phyloP scores from a whole-genome alignment of 2,888 invertebrate species.

The Leucophora obtusa region DNA sequence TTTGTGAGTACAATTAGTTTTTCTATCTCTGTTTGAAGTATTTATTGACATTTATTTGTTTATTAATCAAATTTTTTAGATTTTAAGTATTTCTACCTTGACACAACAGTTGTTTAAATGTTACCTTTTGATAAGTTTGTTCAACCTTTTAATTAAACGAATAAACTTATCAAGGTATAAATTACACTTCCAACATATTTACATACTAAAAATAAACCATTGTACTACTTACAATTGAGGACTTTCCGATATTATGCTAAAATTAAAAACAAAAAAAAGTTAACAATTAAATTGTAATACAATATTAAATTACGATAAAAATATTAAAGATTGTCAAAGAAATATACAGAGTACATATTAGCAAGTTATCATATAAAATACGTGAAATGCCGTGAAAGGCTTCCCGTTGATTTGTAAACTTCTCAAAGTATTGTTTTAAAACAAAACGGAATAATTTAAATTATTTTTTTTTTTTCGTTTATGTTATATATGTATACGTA shows the following conservation, averaged over 20 bases:
- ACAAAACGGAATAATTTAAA: slow-evolving; percentile 2
- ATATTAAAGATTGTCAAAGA: too few species aligned
- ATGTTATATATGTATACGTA: background rate
- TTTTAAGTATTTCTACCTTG: slow-evolving; percentile 4
- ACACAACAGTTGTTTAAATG: slow-evolving; percentile 25
- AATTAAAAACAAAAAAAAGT: slow-evolving; percentile 14
- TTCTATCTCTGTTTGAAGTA: background rate
- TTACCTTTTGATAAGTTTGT: slow-evolving; percentile 16
- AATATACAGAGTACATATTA: background rate
- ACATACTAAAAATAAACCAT: background rate
- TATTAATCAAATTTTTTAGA: background rate
- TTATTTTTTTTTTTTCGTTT: background rate
- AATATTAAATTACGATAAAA: too few species aligned
- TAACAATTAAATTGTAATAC: background rate
- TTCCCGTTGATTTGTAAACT: too few species aligned
- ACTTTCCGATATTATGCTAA: slow-evolving; percentile 35
- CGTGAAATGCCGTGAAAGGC: background rate
- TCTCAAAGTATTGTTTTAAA: background rate
- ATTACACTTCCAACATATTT: too few species aligned
- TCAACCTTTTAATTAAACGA: background rate
- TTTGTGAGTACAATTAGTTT: background rate
- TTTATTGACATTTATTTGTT: background rate
- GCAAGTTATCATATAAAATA: slow-evolving; percentile 11
- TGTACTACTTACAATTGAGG: slow-evolving; percentile 47
- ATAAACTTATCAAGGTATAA: background rate